Evolutionary conservation across 2,797 vertebrate genomes (phyloP).

Genomic region (Capromys pilorides): DNA sequence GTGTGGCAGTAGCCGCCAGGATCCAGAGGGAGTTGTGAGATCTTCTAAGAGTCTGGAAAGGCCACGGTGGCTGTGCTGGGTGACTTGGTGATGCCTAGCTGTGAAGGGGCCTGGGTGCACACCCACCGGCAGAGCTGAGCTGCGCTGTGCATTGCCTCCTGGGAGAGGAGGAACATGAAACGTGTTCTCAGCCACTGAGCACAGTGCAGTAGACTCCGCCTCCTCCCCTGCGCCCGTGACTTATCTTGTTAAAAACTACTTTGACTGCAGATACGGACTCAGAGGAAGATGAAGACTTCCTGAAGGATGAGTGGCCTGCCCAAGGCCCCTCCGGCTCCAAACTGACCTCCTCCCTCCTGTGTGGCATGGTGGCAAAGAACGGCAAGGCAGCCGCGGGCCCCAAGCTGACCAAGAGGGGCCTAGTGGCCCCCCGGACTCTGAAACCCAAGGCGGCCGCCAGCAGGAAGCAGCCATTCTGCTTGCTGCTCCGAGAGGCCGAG

Average conservation of each 20-base stretch:
- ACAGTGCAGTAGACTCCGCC: not conserved
- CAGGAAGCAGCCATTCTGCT: slow-evolving; percentile 96
- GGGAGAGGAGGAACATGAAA: rapidly evolving
- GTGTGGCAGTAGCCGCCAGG: not conserved
- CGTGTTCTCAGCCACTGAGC: not conserved
- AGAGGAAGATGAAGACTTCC: slow-evolving; percentile 91
- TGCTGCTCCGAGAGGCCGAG: slow-evolving; percentile 94
- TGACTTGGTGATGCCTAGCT: not conserved
- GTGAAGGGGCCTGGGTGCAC: not conserved
- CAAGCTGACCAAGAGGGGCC: slow-evolving; percentile 81
- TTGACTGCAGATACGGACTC: slow-evolving; percentile 95
- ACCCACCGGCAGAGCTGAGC: not conserved
- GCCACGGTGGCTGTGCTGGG: not conserved
- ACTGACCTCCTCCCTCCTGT: slow-evolving; percentile 83
- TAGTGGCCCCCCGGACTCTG: slow-evolving; percentile 84
- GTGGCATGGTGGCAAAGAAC: slow-evolving; percentile 86
- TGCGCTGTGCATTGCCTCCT: not conserved
- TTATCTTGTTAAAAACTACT: slow-evolving; percentile 79
- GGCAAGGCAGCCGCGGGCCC: slow-evolving; percentile 75
- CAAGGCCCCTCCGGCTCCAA: slow-evolving; percentile 86
- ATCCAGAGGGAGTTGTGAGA: too few species aligned
- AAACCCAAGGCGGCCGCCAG: slow-evolving; percentile 87
- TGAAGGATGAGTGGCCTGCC: slow-evolving; percentile 92
- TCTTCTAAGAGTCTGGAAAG: rapidly evolving
- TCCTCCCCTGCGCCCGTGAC: rapidly evolving